Base-by-base conservation (phyloP, 2,797 vertebrate genomes). In the Hydrolagus colliei region DNA sequence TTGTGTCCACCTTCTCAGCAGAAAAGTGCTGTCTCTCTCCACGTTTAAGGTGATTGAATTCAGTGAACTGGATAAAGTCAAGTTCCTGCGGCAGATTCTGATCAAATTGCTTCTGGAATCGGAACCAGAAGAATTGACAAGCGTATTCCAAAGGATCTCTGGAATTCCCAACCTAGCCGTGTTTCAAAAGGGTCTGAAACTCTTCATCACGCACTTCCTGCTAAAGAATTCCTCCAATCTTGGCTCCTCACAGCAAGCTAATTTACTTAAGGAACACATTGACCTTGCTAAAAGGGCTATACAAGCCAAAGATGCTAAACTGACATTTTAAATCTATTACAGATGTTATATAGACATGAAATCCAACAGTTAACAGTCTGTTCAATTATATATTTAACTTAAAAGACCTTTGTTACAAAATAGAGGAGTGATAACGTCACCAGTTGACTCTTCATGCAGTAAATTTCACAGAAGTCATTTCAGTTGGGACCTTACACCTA, bases 41-140 rank as follows among this genome's bases (percentile, higher is more conserved):
- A 90, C 98, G 85, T 93, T 99, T 76, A 99, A 99, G 95, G 95
- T 95, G 1, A 95, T 99, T 86, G 97, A 99, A 89, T 99, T 99
- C 89, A 96, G 97, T 0, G 97, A 99, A 77, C 90, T 99, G 2
- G 97, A 99, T 90, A 98, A 93, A 65, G 96, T 98, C 32, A 95
- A 92, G 86, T 98, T 99, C 89, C 78, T 99, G 73, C 94, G 96
- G 63, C 95, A 94, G 88, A 92, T 99, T 71, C 88, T 99, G 67
- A 92, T 89, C 63, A 93, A 89, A 27, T 89, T 99, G 22, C 89
- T 99, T 1, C 92, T 91, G 88, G 95, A 96, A 79, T 91, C 93
- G 0, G 95, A 97, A 77, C 92, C 89, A 0, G 96, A 98, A 85
- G 96, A 97, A 22, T 90, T 99, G 0, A 88, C 72, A 22, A 88